phyloP scores from a whole-genome alignment of 2,113 vertebrate species.

The Tragelaphus strepsiceros region DNA sequence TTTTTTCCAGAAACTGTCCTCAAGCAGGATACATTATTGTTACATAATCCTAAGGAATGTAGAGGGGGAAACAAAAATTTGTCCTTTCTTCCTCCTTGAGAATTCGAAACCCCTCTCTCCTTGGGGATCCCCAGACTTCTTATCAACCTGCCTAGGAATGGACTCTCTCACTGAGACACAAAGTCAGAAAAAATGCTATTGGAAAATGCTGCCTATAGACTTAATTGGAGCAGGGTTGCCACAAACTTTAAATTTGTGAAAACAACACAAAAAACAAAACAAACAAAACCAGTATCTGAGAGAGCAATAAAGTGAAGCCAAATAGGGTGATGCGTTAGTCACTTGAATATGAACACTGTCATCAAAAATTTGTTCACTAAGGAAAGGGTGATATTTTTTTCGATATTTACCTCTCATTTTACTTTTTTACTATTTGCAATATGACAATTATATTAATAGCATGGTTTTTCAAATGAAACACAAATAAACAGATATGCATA shows the following conservation, averaged over 20 bases:
- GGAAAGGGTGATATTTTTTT: neutral
- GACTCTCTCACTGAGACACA: neutral
- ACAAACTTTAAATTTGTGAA: neutral
- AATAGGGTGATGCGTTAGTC: neutral
- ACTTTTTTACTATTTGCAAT: neutral
- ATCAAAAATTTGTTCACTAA: neutral
- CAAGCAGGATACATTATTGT: neutral
- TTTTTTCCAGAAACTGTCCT: neutral
- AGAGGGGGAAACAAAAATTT: fast-evolving
- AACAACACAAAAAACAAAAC: neutral
- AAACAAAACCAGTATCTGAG: neutral
- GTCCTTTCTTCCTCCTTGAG: neutral
- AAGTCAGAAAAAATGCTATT: neutral
- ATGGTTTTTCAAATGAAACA: neutral
- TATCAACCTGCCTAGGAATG: neutral
- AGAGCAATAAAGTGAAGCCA: neutral
- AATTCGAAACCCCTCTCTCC: neutral
- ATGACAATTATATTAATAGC: neutral
- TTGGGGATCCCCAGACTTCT: neutral
- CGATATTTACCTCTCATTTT: neutral
- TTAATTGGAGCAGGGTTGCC: neutral
- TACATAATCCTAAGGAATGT: neutral
- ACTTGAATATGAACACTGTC: neutral
- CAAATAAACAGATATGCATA: neutral
- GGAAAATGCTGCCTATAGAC: neutral